A percentile compares a stretch with the other conserved stretches of the same genome.
phyloP scores from a whole-genome alignment of 2,797 vertebrate genomes.

The Hemibagrus guttatus region DNA sequence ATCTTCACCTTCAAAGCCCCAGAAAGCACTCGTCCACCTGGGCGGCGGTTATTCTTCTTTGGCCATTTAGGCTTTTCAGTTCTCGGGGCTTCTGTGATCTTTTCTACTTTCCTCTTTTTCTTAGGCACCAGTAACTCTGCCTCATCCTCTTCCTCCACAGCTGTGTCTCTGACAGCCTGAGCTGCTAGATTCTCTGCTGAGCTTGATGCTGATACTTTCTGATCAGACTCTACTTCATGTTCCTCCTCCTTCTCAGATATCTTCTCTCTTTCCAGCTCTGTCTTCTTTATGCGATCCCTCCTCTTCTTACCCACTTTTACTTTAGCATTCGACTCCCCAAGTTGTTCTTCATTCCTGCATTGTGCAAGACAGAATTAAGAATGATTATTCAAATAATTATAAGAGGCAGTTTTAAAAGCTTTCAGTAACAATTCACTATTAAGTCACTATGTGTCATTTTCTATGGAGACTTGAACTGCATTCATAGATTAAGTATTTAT shows the following conservation, averaged over 20 bases:
- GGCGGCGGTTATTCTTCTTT: constrained; percentile 62
- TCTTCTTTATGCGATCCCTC: constrained; percentile 61
- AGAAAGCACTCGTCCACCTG: constrained; percentile 57
- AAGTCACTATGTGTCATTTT: not conserved
- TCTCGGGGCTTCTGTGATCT: constrained; percentile 30
- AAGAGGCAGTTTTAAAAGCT: not conserved
- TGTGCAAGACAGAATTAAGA: constrained; percentile 9
- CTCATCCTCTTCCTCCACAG: constrained; percentile 38
- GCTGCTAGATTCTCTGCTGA: constrained; percentile 23
- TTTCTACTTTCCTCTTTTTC: constrained; percentile 62
- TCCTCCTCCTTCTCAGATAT: constrained; percentile 15
- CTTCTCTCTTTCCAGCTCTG: constrained; percentile 45
- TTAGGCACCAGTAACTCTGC: constrained; percentile 65
- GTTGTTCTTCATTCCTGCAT: constrained; percentile 58
- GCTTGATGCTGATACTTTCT: not conserved
- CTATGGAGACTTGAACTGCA: no score
- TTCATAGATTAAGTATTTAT: not conserved
- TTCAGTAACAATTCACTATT: not conserved
- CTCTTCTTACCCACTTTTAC: constrained; percentile 72
- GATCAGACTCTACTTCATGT: not conserved
- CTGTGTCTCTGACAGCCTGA: constrained; percentile 44
- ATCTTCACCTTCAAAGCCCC: constrained; percentile 71
- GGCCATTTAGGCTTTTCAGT: constrained; percentile 58
- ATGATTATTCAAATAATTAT: not conserved
- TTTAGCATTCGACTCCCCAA: constrained; percentile 56